Base-by-base conservation (phyloP, 53 echinoderm and acorn worm genomes). In the Echinarachnius parma region DNA sequence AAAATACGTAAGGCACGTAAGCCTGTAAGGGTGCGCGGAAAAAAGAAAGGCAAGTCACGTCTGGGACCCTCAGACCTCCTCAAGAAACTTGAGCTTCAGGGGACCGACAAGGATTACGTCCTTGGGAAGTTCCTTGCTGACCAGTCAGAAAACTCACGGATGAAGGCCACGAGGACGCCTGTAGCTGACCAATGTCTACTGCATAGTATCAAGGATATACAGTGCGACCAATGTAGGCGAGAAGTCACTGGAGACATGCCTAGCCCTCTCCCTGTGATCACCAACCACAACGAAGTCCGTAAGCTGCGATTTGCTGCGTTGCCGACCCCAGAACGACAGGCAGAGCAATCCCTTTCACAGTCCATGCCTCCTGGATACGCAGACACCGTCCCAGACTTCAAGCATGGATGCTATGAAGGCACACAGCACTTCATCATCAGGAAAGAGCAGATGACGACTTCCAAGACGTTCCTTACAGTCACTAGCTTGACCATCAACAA, bases 391-490 rank as follows among this genome's bases (percentile, higher is more conserved):
- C 0, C 53, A 0, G 78, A 82, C 44, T 87, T 87, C 57, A 49
- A 52, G 23, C 48, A 78, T 20, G 25, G 61, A 9, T 89, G 89
- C 53, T 39, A 69, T 33, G 56, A 46, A 23, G 77, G 84, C 2
- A 81, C 71, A 3, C 37, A 66, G 15, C 76, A 84, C 23, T 89
- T 89, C 63, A 81, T 89, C 28, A 80, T 89, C 30, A 42, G 81
- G 15, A 89, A 89, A 33, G 89, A 89, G 31, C 84, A 89, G 5
- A 61, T 89, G 9, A 89, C 84, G 0, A 80, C 84, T 9, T 84
- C 84, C n/a, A 50, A 82, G 18, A 26, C 74, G 20, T 81, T 76
- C 22, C 28, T 46, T 20, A 89, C 89, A 2, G 59, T 84, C 16
- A 84, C 84, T 15, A 80, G 77, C 10, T 4, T 89, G 5, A 89